These are phyloP conservation scores for Sinopyrophorus schimmeli DNA, from an alignment of 2,888 invertebrate genomes.

Conservation along the genomic window DNA sequence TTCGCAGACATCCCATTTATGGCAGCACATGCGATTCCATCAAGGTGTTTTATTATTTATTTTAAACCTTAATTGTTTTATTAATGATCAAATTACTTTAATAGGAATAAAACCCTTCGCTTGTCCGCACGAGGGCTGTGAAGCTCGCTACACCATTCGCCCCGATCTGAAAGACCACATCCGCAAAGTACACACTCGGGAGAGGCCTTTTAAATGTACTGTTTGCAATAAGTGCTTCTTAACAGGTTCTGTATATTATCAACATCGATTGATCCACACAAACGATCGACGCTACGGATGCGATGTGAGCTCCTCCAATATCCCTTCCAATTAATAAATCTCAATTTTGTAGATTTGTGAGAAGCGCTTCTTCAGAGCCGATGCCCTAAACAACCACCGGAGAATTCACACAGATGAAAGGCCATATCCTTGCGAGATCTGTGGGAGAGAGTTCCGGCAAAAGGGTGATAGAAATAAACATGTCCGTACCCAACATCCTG, in stretches of 20 bases:
- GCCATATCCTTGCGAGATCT: slow-evolving; percentile 60
- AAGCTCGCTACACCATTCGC: slow-evolving; percentile 64
- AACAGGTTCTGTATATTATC: slow-evolving; percentile 67
- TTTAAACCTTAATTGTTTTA: background rate
- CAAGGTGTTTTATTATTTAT: slow-evolving; percentile 55
- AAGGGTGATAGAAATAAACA: slow-evolving; percentile 64
- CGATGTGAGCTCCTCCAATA: slow-evolving; percentile 51
- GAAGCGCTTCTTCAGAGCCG: slow-evolving; percentile 66
- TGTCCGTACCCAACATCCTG: slow-evolving; percentile 59
- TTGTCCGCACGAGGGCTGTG: slow-evolving; percentile 63
- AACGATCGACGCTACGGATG: slow-evolving; percentile 67
- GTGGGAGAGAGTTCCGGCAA: slow-evolving; percentile 59
- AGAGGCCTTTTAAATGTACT: slow-evolving; percentile 64
- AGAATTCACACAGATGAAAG: slow-evolving; percentile 66
- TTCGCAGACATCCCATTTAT: slow-evolving; percentile 66
- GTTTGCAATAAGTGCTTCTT: slow-evolving; percentile 65
- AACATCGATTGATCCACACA: slow-evolving; percentile 65
- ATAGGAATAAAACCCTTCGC: slow-evolving; percentile 66
- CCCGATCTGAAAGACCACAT: slow-evolving; percentile 67
- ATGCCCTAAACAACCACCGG: slow-evolving; percentile 65
- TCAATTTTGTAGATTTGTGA: slow-evolving; percentile 55
- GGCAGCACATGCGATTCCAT: slow-evolving; percentile 69
- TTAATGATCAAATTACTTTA: slow-evolving; percentile 11
- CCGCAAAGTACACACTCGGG: slow-evolving; percentile 66
- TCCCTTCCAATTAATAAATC: background rate